phyloP scores from a whole-genome alignment of 2,113 vertebrate genomes.

The Catagonus wagneri region DNA sequence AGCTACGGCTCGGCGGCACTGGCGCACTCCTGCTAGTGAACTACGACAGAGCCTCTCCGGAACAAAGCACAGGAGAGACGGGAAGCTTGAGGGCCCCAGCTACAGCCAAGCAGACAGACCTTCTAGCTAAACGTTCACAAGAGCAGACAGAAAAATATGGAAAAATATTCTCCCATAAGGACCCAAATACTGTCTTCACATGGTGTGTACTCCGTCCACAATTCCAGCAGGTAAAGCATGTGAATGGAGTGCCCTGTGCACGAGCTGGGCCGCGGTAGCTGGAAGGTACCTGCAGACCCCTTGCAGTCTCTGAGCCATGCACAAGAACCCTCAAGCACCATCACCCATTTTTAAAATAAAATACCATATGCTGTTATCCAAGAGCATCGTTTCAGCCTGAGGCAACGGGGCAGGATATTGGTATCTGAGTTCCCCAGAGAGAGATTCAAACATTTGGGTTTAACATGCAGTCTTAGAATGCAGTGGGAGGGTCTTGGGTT shows the following conservation, averaged over 20 bases:
- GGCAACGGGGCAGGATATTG: neutral
- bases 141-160: neutral
- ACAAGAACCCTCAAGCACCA: neutral
- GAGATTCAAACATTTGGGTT: neutral
- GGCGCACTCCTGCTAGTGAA: neutral
- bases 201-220: neutral
- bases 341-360: slow-evolving; percentile 1
- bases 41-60: neutral
- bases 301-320: neutral
- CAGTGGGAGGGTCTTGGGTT: neutral
- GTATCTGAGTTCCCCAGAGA: neutral
- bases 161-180: neutral
- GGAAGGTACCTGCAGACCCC: neutral
- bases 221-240: rapidly evolving
- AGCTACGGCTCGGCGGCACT: neutral
- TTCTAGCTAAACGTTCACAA: neutral
- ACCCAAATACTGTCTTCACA: neutral
- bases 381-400: neutral
- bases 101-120: neutral
- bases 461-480: neutral
- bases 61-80: neutral
- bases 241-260: too few relatives aligned
- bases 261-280: neutral
- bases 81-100: neutral
- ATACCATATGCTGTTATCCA: neutral